phyloP scores from a whole-genome alignment of 2,888 invertebrate genomes.

The Danaus chrysippus region DNA sequence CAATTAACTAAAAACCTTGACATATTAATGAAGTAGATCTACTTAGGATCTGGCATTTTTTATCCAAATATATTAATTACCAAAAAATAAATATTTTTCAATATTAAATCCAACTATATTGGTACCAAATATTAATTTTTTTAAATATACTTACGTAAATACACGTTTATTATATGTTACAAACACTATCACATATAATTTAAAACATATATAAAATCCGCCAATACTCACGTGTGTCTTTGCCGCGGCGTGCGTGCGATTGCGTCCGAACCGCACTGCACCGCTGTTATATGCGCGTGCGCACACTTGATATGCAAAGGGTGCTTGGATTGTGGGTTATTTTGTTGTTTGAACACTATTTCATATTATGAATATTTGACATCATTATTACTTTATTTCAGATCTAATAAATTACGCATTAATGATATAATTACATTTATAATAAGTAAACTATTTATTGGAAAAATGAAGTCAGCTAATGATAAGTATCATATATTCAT shows the following conservation, averaged over 20 bases:
- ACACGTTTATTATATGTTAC: neutral
- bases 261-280: constrained; percentile 51
- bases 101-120: too few relatives aligned
- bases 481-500: too few relatives aligned
- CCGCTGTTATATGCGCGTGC: constrained; percentile 62
- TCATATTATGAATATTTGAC: neutral
- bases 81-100: too few relatives aligned
- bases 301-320: constrained; percentile 50
- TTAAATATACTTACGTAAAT: neutral
- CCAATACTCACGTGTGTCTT: constrained; percentile 59
- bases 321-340: constrained; percentile 42
- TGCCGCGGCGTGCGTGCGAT: constrained; percentile 55
- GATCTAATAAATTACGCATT: too few relatives aligned
- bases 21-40: neutral
- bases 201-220: constrained; percentile 1
- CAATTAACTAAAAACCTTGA: neutral
- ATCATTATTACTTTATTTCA: too few relatives aligned
- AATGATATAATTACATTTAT: too few relatives aligned
- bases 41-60: too few relatives aligned
- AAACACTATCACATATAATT: constrained; percentile 6
- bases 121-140: too few relatives aligned
- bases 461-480: too few relatives aligned
- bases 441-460: too few relatives aligned
- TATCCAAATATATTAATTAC: too few relatives aligned
- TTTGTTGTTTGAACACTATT: constrained; percentile 4